Percentiles rank a stretch among this genome's conserved stretches.
These are phyloP conservation scores for Noctuana brunneofusca DNA, from an alignment of 2,888 invertebrate species.

Conservation along the genomic window DNA sequence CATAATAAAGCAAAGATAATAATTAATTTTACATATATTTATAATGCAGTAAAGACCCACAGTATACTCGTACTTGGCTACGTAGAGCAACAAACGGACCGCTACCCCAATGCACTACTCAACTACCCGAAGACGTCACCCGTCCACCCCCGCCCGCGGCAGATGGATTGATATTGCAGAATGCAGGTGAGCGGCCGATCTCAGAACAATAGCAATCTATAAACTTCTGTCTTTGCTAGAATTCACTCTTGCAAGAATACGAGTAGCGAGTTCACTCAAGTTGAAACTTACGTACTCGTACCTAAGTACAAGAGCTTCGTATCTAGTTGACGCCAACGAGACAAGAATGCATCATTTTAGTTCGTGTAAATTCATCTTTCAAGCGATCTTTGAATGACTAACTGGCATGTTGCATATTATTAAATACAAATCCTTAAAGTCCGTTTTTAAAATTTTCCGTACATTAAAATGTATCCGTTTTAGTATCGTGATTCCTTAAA, in stretches of 20 bases:
- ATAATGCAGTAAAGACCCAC: too few relatives aligned
- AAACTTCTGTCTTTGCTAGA: slow-evolving; percentile 49
- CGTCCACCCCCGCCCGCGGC: slow-evolving; percentile 46
- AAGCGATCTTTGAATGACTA: too few relatives aligned
- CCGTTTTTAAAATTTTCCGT: not conserved
- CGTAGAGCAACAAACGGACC: slow-evolving; percentile 10
- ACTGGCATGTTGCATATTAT: not conserved
- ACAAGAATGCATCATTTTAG: not conserved
- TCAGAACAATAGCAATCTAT: slow-evolving; percentile 71
- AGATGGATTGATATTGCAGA: slow-evolving; percentile 79
- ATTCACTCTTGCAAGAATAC: slow-evolving; percentile 34
- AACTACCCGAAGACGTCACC: slow-evolving; percentile 25
- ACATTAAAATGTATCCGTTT: not conserved
- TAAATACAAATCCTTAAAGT: not conserved
- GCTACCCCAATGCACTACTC: slow-evolving; percentile 42
- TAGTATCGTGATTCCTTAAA: slow-evolving; percentile 21
- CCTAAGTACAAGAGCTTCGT: not conserved
- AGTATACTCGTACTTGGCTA: too few relatives aligned
- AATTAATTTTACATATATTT: too few relatives aligned
- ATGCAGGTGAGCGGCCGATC: slow-evolving; percentile 74
- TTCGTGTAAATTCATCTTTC: not conserved
- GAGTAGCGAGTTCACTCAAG: not conserved
- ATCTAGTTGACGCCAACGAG: not conserved
- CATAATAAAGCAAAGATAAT: too few relatives aligned
- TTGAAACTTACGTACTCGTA: not conserved